Base-by-base conservation (phyloP, 2,888 invertebrate genomes). In the Dastarcus helophoroides region DNA sequence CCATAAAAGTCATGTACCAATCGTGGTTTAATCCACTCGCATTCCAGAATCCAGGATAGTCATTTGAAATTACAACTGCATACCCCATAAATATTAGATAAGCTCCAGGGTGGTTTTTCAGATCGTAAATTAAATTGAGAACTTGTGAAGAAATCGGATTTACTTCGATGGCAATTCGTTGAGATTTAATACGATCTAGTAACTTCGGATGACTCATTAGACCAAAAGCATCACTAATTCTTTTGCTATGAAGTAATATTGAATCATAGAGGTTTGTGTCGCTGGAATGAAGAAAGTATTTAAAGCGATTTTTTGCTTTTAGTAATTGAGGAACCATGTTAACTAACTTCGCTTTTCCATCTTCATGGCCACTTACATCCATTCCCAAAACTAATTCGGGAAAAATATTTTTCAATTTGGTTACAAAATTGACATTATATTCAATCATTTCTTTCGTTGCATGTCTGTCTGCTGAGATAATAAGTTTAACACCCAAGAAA, bases 191-290 rank as follows among this genome's bases (percentile, higher is more conserved):
- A 29, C 69, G 51, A 34, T 69, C 58, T 47, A 79, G 51, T 1
- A 80, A 58, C 14, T 65, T 39, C 0, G 85, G 84, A 56, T 85
- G 84, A 49, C 82, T 83, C 1, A 68, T 51, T 12, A 83, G 48
- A 0, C 79, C 81, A 41, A 73, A 85, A 3, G 77, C 85, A 40
- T 86, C 85, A 0, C 85, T 85, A 32, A 86, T 73, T 17, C 86
- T 66, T 42, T 75, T 76, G 0, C 80, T 68, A 26, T 79, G 79
- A 13, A 85, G 54, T 15, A 85, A 54, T 17, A 85, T 61, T 1
- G 85, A 85, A 49, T 86, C 85, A 15, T 83, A 58, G 5, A 85
- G 56, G 52, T 85, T 84, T 0, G 85, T 83, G 57, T 85, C 85
- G 0, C 82, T 85, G 3, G 56, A 53, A 26, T 56, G 55, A 32